A percentile compares a stretch with the other conserved stretches of the same genome.
phyloP scores from a whole-genome alignment of 2,797 vertebrate genomes.

The Sebastiscus albofasciatus region DNA sequence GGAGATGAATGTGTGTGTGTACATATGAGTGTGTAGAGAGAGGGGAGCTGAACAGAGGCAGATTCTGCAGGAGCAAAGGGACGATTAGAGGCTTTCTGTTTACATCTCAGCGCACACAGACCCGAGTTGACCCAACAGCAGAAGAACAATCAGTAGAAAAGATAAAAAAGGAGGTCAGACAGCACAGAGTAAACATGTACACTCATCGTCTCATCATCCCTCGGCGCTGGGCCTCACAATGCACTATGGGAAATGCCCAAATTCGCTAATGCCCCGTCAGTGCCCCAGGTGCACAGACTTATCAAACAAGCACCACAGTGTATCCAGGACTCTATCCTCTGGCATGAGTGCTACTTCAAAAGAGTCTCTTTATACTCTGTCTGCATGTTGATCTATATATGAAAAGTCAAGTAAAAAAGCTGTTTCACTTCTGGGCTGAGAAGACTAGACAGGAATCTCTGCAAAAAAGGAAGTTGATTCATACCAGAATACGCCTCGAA shows the following conservation, averaged over 20 bases:
- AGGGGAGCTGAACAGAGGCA: neutral
- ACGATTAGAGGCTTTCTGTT: conserved; percentile 65
- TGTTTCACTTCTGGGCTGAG: conserved; percentile 11
- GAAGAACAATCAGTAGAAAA: conserved; percentile 60
- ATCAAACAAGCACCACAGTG: conserved; percentile 31
- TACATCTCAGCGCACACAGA: conserved; percentile 65
- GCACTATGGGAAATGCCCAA: conserved; percentile 63
- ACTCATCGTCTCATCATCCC: conserved; percentile 33
- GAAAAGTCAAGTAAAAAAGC: conserved; percentile 23
- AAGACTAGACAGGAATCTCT: conserved; percentile 11
- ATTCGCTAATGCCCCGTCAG: conserved; percentile 37
- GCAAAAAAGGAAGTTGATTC: conserved; percentile 20
- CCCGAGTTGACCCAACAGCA: conserved; percentile 58
- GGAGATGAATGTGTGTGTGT: neutral
- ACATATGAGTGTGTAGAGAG: neutral
- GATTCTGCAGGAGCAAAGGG: conserved; percentile 6
- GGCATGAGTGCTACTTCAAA: conserved; percentile 49
- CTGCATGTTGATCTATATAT: conserved; percentile 41
- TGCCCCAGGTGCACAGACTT: conserved; percentile 53
- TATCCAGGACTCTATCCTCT: conserved; percentile 39
- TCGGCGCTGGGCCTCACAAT: conserved; percentile 28
- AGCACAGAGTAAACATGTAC: conserved; percentile 54
- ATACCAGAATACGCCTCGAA: conserved; percentile 30
- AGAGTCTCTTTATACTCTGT: conserved; percentile 21
- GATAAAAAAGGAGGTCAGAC: conserved; percentile 71